Conservation (phyloP, 2,888 invertebrate genomes). For the Omphaloscelis lunosa region DNA sequence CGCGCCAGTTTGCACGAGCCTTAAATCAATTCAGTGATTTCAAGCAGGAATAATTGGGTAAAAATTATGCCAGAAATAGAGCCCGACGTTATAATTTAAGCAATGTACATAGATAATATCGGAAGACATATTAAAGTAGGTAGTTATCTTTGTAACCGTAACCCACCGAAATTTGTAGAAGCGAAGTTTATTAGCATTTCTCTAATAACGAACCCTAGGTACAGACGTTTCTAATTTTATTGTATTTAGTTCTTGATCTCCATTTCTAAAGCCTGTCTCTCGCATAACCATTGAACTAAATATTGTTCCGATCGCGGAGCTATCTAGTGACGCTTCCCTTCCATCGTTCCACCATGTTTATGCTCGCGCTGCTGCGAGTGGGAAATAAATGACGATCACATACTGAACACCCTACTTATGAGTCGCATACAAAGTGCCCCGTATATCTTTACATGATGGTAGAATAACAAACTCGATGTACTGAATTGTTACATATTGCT, state of each 20-base stretch:
- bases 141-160: not conserved
- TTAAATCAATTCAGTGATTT: not conserved
- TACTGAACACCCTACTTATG: constrained; percentile 9
- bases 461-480: not conserved
- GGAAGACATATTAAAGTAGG: not conserved
- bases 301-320: not conserved
- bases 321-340: constrained; percentile 8
- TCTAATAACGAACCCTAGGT: not conserved
- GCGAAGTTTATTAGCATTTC: not conserved
- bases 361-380: too few species aligned
- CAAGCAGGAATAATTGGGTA: not conserved
- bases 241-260: not conserved
- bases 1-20: too few species aligned
- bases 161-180: not conserved
- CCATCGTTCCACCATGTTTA: not conserved
- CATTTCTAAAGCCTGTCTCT: not conserved
- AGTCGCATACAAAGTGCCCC: not conserved
- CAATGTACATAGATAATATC: not conserved
- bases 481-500: not conserved
- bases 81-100: too few species aligned
- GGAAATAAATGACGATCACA: constrained; percentile 27
- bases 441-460: not conserved
- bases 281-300: not conserved
- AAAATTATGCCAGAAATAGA: too few species aligned
- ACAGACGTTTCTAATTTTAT: not conserved